Evolutionary conservation across 23 tunicate species (phyloP), one percentile per base, ranked within the genome.

Genomic region (Clavelina lepadiformis): DNA sequence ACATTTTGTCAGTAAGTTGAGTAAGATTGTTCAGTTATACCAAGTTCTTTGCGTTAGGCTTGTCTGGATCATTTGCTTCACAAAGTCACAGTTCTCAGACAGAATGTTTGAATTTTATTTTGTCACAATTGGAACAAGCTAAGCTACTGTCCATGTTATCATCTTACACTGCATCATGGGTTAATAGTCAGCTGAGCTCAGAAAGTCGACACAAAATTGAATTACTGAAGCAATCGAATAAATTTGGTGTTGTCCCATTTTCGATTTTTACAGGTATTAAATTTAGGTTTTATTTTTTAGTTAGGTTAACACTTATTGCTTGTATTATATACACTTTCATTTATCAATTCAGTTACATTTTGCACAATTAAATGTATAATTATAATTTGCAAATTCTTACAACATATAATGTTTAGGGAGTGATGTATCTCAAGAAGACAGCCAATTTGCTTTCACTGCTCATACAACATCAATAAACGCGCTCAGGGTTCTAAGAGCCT

Each of bases 381-480:
- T 13, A 18, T 13, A 44, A 13, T 13, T 13, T 13, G 18, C 15
- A 18, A 44, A 44, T 44, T 44, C 18, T 44, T 44, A 44, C 13
- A 44, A 13, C 18, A 44, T 44, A 44, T 44, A 18, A 13, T 44
- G 13, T 44, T n/a, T n/a, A n/a, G n/a, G n/a, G n/a, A n/a, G n/a
- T n/a, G n/a, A n/a, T n/a, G n/a, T n/a, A n/a, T n/a, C n/a, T n/a
- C n/a, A n/a, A n/a, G n/a, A n/a, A n/a, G 38, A 68, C n/a, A 2
- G 22, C 24, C 35, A 75, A 13, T 89, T 82, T 69, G 57, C 83
- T 2, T 89, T 89, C 49, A 50, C 46, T 28, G 85, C 85, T 20
- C 85, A 63, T 15, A 74, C 97, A 26, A 81, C 89, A 0, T 81
- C 97, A 2, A 55, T 58, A 15, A 89, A 89, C 44, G 79, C 82